phyloP scores from a whole-genome alignment of 2,113 vertebrate species.

The Hippoglossus stenolepis region DNA sequence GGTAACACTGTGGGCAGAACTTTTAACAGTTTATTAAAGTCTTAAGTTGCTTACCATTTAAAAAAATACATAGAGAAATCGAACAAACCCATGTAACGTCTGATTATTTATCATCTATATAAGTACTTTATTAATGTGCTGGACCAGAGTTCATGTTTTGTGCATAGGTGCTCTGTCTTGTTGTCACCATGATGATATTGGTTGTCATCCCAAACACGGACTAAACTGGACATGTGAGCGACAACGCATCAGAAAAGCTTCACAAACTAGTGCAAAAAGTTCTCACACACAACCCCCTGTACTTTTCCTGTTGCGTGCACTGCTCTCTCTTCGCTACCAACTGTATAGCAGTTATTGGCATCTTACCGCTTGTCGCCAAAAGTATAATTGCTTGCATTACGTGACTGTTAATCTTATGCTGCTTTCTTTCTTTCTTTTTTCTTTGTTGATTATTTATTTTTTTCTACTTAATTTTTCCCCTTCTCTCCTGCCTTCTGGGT shows the following conservation, averaged over 20 bases:
- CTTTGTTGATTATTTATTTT: conserved; percentile 32
- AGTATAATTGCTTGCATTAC: conserved; percentile 30
- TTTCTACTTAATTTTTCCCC: conserved; percentile 20
- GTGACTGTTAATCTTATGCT: conserved; percentile 50
- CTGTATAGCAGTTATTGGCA: conserved; percentile 3
- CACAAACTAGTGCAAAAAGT: not conserved
- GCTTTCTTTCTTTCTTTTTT: conserved; percentile 28
- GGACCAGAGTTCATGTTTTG: no score
- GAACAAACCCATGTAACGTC: no score
- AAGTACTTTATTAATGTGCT: no score
- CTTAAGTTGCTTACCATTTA: not conserved
- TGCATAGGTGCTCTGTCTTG: no score
- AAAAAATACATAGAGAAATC: no score
- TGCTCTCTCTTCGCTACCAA: not conserved
- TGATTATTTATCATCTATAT: no score
- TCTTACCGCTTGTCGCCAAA: conserved; percentile 10
- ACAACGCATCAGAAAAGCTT: not conserved
- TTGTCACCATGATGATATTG: no score
- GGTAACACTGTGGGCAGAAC: not conserved
- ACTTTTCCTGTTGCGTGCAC: not conserved
- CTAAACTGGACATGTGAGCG: not conserved
- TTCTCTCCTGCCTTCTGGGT: conserved; percentile 45
- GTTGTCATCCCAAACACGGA: no score
- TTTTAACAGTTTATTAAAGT: not conserved
- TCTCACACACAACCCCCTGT: not conserved